phyloP scores from a whole-genome alignment of 2,797 vertebrate genomes.

The Cuculus canorus region DNA sequence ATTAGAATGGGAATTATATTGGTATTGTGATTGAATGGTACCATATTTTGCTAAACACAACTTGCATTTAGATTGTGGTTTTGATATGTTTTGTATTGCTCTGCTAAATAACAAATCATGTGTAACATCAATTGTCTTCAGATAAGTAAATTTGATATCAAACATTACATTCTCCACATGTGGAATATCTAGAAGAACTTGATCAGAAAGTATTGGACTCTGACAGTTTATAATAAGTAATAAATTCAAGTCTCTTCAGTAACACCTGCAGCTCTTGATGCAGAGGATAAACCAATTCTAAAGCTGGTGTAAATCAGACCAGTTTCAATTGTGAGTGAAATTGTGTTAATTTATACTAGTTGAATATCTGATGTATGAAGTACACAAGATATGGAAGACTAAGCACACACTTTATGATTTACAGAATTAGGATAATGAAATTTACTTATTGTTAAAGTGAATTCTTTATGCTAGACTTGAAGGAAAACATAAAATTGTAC shows the following conservation, averaged over 20 bases:
- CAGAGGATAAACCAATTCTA: background rate
- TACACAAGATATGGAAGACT: background rate
- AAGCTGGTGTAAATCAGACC: background rate
- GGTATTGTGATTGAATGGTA: background rate
- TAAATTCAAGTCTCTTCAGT: background rate
- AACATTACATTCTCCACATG: background rate
- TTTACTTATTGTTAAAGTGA: background rate
- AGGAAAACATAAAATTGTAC: background rate
- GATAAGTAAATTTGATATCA: background rate
- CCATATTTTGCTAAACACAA: background rate
- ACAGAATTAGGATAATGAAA: background rate
- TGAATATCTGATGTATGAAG: background rate
- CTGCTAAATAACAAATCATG: fast-evolving
- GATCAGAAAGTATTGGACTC: background rate
- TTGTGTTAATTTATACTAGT: background rate
- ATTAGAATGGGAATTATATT: background rate
- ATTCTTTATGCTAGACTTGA: background rate
- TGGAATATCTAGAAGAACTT: background rate
- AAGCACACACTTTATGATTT: background rate
- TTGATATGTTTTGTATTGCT: background rate
- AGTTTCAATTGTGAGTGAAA: background rate
- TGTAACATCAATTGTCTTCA: background rate
- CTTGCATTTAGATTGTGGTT: background rate
- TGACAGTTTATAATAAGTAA: background rate
- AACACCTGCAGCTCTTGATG: background rate